Percentiles rank a stretch among this genome's conserved stretches.
phyloP scores from a whole-genome alignment of 2,113 vertebrate genomes.

The Tylochromis polylepis region DNA sequence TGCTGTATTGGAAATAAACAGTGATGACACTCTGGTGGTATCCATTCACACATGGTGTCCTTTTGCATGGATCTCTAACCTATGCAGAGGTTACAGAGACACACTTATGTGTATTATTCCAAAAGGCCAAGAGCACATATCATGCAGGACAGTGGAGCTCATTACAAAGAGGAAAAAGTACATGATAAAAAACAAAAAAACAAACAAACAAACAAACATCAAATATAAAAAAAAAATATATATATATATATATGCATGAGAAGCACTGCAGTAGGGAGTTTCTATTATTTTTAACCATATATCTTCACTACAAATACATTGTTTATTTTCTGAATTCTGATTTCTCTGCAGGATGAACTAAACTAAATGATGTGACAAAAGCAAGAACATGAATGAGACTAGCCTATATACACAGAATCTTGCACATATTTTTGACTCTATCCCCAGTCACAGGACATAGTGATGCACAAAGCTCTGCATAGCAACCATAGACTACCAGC shows the following conservation, averaged over 20 bases:
- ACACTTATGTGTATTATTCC: not conserved
- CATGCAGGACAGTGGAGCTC: not conserved
- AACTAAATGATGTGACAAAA: not conserved
- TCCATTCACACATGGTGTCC: accelerated
- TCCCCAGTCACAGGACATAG: not conserved
- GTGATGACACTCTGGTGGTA: not conserved
- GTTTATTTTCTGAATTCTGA: not conserved
- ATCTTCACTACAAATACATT: not conserved
- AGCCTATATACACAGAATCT: not conserved
- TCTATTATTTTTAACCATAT: not conserved
- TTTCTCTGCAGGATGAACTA: not conserved
- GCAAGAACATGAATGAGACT: not conserved
- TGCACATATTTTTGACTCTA: not conserved
- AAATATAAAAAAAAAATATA: accelerated
- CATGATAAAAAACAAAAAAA: not conserved
- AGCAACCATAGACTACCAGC: not conserved
- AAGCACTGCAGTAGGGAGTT: not conserved
- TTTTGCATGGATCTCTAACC: not conserved
- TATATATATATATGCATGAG: too few relatives aligned
- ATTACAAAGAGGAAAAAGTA: not conserved
- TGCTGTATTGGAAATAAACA: not conserved
- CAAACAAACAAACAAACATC: not conserved
- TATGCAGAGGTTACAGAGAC: not conserved
- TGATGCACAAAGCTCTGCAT: not conserved
- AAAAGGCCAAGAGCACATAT: not conserved